Evolutionary conservation across 1,140 invertebrate species (phyloP).

Genomic region (Whitmania pigra): DNA sequence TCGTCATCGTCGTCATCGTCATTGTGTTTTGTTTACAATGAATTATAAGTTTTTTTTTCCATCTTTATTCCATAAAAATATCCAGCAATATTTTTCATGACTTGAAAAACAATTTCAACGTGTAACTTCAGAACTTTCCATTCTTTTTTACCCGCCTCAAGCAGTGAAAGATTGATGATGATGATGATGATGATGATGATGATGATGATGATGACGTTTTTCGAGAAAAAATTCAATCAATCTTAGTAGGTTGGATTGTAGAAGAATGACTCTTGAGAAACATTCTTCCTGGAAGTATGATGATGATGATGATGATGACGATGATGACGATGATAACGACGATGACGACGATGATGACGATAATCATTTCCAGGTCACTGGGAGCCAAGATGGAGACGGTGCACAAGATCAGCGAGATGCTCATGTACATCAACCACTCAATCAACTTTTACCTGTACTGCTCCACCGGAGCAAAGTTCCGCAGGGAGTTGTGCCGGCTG

Average conservation of each 20-base stretch:
- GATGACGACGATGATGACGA: conserved; percentile 18
- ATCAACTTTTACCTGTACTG: conserved; percentile 42
- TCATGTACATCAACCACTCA: conserved; percentile 41
- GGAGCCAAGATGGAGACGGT: conserved; percentile 30
- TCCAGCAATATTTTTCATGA: background rate
- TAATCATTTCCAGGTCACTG: conserved; percentile 17
- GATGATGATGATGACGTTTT: conserved; percentile 14
- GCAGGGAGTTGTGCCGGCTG: conserved; percentile 28
- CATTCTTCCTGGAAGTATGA: conserved; percentile 14
- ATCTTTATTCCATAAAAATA: background rate
- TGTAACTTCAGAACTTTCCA: background rate
- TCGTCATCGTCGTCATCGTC: background rate
- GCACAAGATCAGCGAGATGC: conserved; percentile 31
- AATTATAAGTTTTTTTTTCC: background rate
- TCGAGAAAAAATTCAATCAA: conserved; percentile 11
- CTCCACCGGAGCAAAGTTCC: conserved; percentile 38
- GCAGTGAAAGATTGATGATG: background rate
- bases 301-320: conserved; percentile 22
- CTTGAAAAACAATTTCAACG: background rate
- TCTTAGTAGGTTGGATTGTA: conserved; percentile 12
- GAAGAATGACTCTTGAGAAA: conserved; percentile 14
- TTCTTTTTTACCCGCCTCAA: no score
- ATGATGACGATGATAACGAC: conserved; percentile 18
- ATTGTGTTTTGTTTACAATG: background rate
- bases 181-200: background rate